Evolutionary conservation across 1,140 invertebrate species (phyloP), one percentile per base, ranked within the genome.

Genomic region (Zeugodacus cucurbitae): DNA sequence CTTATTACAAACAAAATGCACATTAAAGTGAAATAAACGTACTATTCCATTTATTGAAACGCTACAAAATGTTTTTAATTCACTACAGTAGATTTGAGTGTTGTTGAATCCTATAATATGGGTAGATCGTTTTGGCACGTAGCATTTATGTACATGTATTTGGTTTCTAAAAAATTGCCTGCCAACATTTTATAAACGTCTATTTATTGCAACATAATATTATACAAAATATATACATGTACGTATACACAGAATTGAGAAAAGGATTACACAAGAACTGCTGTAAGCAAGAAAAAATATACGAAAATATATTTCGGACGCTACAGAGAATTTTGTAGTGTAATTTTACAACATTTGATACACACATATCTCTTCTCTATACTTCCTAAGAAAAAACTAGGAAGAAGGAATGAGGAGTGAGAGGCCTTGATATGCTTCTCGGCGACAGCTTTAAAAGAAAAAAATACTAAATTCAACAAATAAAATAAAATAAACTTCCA

Each of bases 141-240:
- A n/a, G n/a, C n/a, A n/a, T n/a, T n/a, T n/a, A n/a, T n/a, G n/a
- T n/a, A n/a, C n/a, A n/a, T n/a, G 3, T 54, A 17, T 54, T 2
- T 54, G 14, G 48, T 17, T 14, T 17, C 0, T 70, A 70, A 70
- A 26, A 20, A 64, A 70, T 70, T 34, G 2, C 44, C 22, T 82
- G 6, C 22, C 22, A 17, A 82, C n/a, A 29, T 82, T 87, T 59
- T 87, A 59, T 64, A 37, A 87, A 87, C 44, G n/a, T 22, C 6
- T 87, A 87, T 87, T 87, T 87, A 87, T 87, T 87, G 32, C 32
- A 87, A 64, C 58, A 87, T 62, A 87, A 87, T 87, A 67, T 87
- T 67, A 82, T 82, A 82, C n/a, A 82, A 82, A 82, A 82, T 82
- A 82, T 82, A 82, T 48, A 48, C 74, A 44, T 74, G 17, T 48